These are phyloP conservation scores for Zaprionus africanus DNA, from an alignment of 1,140 invertebrate species.

Conservation along the genomic window DNA sequence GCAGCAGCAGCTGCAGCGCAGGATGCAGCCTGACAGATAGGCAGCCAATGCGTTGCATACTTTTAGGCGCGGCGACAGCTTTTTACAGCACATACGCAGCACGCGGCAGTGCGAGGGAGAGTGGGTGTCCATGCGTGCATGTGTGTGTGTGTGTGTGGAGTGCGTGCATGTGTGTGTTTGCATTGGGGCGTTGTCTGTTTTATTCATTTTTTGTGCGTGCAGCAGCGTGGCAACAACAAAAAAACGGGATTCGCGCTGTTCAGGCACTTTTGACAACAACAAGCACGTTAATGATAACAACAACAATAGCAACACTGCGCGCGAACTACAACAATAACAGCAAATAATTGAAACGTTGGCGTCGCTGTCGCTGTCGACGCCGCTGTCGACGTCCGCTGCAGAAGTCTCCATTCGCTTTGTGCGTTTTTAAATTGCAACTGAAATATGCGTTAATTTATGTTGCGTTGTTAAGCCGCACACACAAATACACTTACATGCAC, in stretches of 20 bases:
- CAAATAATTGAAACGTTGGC: conserved; percentile 36
- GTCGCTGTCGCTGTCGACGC: conserved; percentile 24
- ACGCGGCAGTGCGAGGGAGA: neutral
- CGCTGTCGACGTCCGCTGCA: conserved; percentile 31
- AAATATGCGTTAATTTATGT: conserved; percentile 83
- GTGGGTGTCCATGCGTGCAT: conserved; percentile 9
- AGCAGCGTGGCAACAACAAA: conserved; percentile 21
- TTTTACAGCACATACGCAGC: conserved; percentile 52
- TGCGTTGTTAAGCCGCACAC: conserved; percentile 76
- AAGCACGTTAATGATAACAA: conserved; percentile 70
- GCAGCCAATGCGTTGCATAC: conserved; percentile 74
- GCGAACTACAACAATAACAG: conserved; percentile 33
- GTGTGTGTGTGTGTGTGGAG: conserved; percentile 9
- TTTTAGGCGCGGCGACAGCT: conserved; percentile 72
- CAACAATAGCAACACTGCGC: neutral
- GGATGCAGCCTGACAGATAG: conserved; percentile 52
- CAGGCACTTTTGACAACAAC: conserved; percentile 71
- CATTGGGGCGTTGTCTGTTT: conserved; percentile 73
- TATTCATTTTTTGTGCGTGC: conserved; percentile 76
- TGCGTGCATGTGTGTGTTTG: conserved; percentile 3
- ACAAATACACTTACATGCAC: conserved; percentile 57
- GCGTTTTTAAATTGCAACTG: conserved; percentile 77
- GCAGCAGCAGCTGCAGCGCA: conserved; percentile 2
- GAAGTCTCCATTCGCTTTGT: conserved; percentile 65
- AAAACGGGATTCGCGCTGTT: conserved; percentile 45